Conservation (phyloP, 1,140 invertebrate species). For the Philaenus spumarius region DNA sequence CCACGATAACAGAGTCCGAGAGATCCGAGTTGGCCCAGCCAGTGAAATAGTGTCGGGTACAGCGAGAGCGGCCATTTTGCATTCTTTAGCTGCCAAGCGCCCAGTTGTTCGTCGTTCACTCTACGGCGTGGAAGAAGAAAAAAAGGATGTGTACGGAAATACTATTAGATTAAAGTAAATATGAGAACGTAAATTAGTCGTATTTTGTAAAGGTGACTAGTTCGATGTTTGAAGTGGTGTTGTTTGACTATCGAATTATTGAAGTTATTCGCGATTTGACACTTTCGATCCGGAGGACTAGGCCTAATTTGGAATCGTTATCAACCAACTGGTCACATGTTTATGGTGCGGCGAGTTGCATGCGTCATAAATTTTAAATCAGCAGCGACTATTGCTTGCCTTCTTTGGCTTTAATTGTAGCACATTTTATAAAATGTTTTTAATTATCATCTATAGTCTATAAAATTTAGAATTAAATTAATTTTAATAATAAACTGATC, state of each 20-base stretch:
- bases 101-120: neutral
- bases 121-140: neutral
- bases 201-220: neutral
- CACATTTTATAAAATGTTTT: too few species aligned
- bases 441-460: too few species aligned
- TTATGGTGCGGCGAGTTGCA: too few species aligned
- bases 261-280: neutral
- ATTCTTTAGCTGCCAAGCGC: neutral
- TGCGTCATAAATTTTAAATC: too few species aligned
- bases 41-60: slow-evolving; percentile 29
- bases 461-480: too few species aligned
- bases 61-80: slow-evolving; percentile 25
- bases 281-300: neutral
- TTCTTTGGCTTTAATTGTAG: too few species aligned
- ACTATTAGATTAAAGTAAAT: too few species aligned
- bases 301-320: neutral
- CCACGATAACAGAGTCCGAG: slow-evolving; percentile 10
- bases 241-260: neutral
- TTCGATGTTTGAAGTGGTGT: neutral
- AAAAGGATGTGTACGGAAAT: too few species aligned
- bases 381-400: too few species aligned
- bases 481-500: too few species aligned
- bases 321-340: too few species aligned
- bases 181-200: neutral
- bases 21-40: slow-evolving; percentile 26